Evolutionary conservation across 92 coral and sea anemone genomes (phyloP), one percentile per base, ranked within the genome.

Genomic region (Phenganax marumi): DNA sequence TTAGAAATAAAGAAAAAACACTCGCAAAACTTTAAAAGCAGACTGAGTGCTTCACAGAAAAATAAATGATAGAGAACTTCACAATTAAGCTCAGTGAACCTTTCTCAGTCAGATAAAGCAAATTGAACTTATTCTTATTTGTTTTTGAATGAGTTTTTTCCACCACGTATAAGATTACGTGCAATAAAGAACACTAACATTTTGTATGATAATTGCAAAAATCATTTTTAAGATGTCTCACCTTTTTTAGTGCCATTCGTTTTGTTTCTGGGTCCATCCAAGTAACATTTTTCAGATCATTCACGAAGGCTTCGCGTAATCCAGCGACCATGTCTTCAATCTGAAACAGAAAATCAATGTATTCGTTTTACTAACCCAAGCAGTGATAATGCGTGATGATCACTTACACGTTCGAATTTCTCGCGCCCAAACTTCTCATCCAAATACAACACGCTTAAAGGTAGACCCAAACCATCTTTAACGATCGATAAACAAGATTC

Each of bases 191-290:
- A 33, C 5, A 33, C 5, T 33, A 33, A 33, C 43, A 33, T 33
- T 33, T 5, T 33, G 43, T 33, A 33, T 33, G 5, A 33, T 33
- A 33, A 33, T 33, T 33, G 43, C 43, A 33, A 2, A 2, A 33
- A 33, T 33, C 43, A 33, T 33, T 33, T 33, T 1, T 33, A 33
- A 33, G 33, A 17, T 13, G 3, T 11, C 11, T 10, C 64, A 93
- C 97, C 93, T 93, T 93, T 73, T 78, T 84, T n/a, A 88, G 72
- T 22, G 93, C 97, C 23, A 76, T 77, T 43, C 48, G 48, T 54
- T 79, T 93, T 13, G 93, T 90, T 25, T 80, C 70, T 16, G 83
- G 89, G 68, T 90, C 93, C 49, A 66, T 24, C 72, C 72, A 66
- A 3, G 72, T 25, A 7, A 62, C 0, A 25, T 49, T 10, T 66